These are phyloP conservation scores for Hydractinia symbiolongicarpus DNA, from an alignment of 30 jellyfish, hydroid and myxozoan genomes.

Conservation along the genomic window DNA sequence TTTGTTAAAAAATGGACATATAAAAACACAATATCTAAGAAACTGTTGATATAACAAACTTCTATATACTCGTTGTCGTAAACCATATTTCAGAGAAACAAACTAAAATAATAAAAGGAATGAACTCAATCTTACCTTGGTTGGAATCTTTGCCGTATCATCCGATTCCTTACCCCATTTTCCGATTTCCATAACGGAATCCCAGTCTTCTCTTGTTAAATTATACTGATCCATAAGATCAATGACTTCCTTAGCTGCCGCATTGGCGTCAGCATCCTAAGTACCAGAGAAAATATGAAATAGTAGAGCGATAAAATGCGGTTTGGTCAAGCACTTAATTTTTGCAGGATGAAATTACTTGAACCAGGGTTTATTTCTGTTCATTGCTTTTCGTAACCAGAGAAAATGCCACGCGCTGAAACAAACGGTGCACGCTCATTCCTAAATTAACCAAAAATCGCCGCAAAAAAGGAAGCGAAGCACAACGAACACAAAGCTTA, in stretches of 20 bases:
- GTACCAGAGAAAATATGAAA: neutral
- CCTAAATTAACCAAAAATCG: too few species aligned
- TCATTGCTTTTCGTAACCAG: too few species aligned
- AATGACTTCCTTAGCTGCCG: slow-evolving; percentile 58
- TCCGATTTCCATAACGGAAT: slow-evolving; percentile 71
- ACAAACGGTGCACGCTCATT: too few species aligned
- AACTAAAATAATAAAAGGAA: neutral
- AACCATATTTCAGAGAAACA: neutral
- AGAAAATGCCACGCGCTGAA: too few species aligned
- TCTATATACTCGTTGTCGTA: too few species aligned
- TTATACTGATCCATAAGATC: slow-evolving; percentile 63
- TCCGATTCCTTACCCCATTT: slow-evolving; percentile 63
- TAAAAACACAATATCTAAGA: too few species aligned
- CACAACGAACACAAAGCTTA: slow-evolving; percentile 10
- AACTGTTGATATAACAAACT: too few species aligned
- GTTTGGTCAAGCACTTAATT: too few species aligned
- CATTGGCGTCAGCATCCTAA: slow-evolving; percentile 61
- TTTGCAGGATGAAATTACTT: too few species aligned
- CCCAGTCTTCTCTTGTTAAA: slow-evolving; percentile 96
- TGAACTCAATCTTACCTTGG: slow-evolving; percentile 46
- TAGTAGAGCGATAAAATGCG: neutral
- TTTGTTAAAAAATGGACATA: too few species aligned
- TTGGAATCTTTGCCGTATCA: slow-evolving; percentile 59
- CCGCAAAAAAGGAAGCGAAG: neutral
- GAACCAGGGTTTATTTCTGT: too few species aligned